Evolutionary conservation across 2,888 invertebrate genomes (phyloP), one percentile per base, ranked within the genome.

Genomic region (Agonopterix subpropinquella): DNA sequence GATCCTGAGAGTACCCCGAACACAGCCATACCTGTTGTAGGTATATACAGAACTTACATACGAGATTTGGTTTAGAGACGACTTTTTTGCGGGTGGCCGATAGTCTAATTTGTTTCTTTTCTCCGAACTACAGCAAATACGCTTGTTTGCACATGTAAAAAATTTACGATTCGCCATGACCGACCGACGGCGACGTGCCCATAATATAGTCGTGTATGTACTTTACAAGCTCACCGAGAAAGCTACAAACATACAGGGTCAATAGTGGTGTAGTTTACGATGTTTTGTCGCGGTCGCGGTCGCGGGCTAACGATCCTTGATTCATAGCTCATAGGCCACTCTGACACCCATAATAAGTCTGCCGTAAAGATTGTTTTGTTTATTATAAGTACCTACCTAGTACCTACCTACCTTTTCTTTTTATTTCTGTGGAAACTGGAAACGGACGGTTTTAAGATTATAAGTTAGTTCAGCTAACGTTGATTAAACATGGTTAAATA

Each of bases 251-350:
- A 7, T 28, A 28, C 62, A 65, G 61, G 65, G 67, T 70, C 65
- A 64, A 52, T 64, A 28, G 53, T 64, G 57, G 57, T 64, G 53
- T 61, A 53, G 61, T 72, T 75, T 66, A 75, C 64, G 66, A 69
- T 61, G 60, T 69, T 70, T 67, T 65, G 62, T 61, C 53, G 57
- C 54, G 55, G 62, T 61, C 53, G 57, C 54, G 55, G 50, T 61
- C 55, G 50, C 48, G 8, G 13, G n/a, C 43, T 37, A 36, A 47
- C 43, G 36, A 43, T 35, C 18, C 43, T 42, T 42, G 45, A 36
- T 45, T 11, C 8, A 42, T 42, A 13, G 11, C 39, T 37, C 37
- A 39, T 28, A 28, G 28, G 7, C 18, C 28, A 39, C 39, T 9
- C n/a, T 39, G 9, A n/a, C 39, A 39, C 10, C 2, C 39, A 39